Percentiles rank a stretch among this genome's conserved stretches.
Conservation (phyloP, 1,140 invertebrate species). For the Penaeus vannamei region DNA sequence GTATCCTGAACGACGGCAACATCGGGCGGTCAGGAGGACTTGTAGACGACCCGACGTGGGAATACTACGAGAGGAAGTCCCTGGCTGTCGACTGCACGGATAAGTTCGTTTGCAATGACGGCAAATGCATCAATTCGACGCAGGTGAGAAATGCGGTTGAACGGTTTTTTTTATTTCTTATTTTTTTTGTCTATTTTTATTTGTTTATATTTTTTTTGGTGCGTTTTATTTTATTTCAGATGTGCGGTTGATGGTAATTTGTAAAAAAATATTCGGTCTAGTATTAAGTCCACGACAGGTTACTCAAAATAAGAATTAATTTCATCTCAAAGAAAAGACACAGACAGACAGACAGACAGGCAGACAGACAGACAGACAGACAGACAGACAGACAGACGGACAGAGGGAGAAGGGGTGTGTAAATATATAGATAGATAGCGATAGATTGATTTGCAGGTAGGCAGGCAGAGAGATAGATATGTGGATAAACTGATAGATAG, state of each 20-base stretch:
- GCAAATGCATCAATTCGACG: constrained; percentile 76
- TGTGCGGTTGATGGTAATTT: no score
- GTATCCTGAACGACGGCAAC: constrained; percentile 77
- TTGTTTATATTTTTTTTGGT: background rate
- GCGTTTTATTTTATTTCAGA: no score
- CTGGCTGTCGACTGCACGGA: constrained; percentile 73
- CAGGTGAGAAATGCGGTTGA: constrained; percentile 69
- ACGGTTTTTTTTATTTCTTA: background rate
- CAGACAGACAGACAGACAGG: no score
- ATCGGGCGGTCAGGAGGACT: constrained; percentile 76
- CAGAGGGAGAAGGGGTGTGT: no score
- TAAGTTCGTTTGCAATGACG: constrained; percentile 76
- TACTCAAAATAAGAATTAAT: no score
- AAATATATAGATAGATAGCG: background rate
- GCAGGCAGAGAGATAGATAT: background rate
- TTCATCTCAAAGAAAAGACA: no score
- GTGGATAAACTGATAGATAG: no score
- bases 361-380: no score
- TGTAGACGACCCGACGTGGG: constrained; percentile 72
- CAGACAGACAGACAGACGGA: no score
- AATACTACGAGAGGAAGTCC: constrained; percentile 77
- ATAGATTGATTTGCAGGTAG: background rate
- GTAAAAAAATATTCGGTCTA: no score
- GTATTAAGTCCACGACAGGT: no score
- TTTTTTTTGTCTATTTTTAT: background rate